Base-by-base conservation (phyloP, 2,797 vertebrate species). In the Manis javanica region DNA sequence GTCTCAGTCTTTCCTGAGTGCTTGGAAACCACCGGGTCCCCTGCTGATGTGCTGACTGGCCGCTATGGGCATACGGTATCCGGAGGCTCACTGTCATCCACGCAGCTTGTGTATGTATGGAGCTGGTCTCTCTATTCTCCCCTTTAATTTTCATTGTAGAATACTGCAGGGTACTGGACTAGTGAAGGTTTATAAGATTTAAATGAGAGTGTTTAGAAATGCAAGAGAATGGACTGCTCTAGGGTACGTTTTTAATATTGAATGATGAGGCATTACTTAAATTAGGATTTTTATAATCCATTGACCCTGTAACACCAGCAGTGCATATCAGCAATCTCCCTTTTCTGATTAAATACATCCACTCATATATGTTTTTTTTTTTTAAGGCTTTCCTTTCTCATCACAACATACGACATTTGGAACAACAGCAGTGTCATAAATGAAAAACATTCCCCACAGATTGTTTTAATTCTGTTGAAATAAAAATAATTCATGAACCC, bases 21-120 rank as follows among this genome's bases (percentile, higher is more conserved):
- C 97, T 90, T 91, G 90, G 97, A 90, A 85, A 97, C 98, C 97
- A 87, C 96, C 24, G 97, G 72, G 78, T 29, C 23, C 93, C 75
- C 97, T 74, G 98, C 98, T 96, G 34, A 98, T 98, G 98, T 98
- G 98, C 98, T 99, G 98, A 99, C 98, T 93, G 97, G 97, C 94
- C 98, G 85, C 97, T 98, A 99, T 99, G 99, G 99, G 99, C 98
- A 98, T 98, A 98, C 90, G 98, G 34, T 98, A 98, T 98, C 98
- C 97, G 0, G 98, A 98, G 97, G 98, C 97, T 98, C 98, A 96
- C 97, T 98, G 97, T 97, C 97, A 88, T 97, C 98, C 98, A 95
- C 98, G 98, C 98, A 98, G 92, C 98, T 98, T 98, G 69, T 98
- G 99, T 99, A 99, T 2, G 99, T 99, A 92, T 84, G 69, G 0